These are phyloP conservation scores for Cyprinella venusta DNA, from an alignment of 2,797 vertebrate species.

Conservation along the genomic window DNA sequence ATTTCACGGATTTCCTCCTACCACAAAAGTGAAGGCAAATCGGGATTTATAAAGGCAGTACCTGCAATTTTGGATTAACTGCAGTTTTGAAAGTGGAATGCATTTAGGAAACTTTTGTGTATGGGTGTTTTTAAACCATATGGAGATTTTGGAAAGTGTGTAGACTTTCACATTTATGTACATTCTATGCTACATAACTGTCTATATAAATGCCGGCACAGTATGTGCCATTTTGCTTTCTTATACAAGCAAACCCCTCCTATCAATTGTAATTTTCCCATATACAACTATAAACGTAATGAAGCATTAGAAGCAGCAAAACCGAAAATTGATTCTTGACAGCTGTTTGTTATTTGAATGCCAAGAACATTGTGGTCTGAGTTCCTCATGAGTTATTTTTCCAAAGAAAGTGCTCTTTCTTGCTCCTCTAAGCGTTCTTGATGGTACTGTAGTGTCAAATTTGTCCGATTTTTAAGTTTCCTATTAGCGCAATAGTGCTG, in stretches of 20 bases:
- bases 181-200: not conserved
- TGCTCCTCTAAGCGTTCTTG: not conserved
- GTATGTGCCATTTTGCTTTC: not conserved
- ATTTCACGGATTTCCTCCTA: not conserved
- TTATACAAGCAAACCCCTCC: not conserved
- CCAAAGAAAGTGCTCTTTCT: not conserved
- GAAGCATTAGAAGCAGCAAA: constrained; percentile 25
- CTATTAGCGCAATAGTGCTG: not conserved
- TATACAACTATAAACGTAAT: not conserved
- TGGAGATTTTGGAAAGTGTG: not conserved
- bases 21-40: not conserved
- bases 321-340: constrained; percentile 34
- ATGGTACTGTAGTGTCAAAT: constrained; percentile 17
- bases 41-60: not conserved
- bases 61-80: not conserved
- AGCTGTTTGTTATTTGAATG: constrained; percentile 41
- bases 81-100: not conserved
- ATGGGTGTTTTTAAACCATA: not conserved
- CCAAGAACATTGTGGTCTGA: not conserved
- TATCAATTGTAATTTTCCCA: not conserved
- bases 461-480: constrained; percentile 16
- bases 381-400: not conserved
- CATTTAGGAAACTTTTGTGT: not conserved
- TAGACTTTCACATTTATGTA: not conserved
- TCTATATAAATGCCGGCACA: not conserved